Conservation (phyloP, 2,888 invertebrate species). For the Agonum fuliginosum region DNA sequence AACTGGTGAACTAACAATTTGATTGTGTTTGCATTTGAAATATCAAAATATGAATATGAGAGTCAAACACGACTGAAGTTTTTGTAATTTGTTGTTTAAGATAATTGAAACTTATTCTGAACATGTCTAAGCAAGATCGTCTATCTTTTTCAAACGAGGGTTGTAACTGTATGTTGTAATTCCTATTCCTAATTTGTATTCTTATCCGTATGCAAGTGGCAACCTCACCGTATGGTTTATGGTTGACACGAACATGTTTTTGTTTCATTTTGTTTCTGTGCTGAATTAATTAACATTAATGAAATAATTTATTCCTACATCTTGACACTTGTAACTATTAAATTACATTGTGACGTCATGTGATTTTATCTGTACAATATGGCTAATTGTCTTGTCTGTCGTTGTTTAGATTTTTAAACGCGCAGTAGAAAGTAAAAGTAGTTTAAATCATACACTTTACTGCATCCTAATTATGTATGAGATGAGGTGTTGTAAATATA, state of each 20-base stretch:
- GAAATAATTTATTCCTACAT: slow-evolving; percentile 19
- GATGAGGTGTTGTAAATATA: too few relatives aligned
- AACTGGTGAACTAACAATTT: too few relatives aligned
- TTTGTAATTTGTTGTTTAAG: too few relatives aligned
- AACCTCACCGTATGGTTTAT: neutral
- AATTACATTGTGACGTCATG: slow-evolving; percentile 21
- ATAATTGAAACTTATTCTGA: too few relatives aligned
- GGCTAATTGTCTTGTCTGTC: slow-evolving; percentile 15
- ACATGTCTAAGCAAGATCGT: too few relatives aligned
- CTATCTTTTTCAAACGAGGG: too few relatives aligned
- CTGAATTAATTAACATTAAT: slow-evolving; percentile 38
- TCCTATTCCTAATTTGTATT: too few relatives aligned
- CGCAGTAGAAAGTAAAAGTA: slow-evolving; percentile 1
- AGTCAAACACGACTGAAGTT: too few relatives aligned
- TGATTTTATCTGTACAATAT: neutral
- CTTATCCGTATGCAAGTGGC: too few relatives aligned
- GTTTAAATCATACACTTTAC: slow-evolving; percentile 14
- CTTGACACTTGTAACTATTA: slow-evolving; percentile 17
- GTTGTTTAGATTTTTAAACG: slow-evolving; percentile 1
- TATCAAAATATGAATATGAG: too few relatives aligned
- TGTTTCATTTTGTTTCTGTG: slow-evolving; percentile 8
- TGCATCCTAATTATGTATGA: slow-evolving; percentile 7
- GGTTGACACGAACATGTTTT: neutral
- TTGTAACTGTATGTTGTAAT: too few relatives aligned
- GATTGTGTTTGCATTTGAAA: too few relatives aligned